Conservation (phyloP, 2,888 invertebrate genomes). For the Archips xylosteana region DNA sequence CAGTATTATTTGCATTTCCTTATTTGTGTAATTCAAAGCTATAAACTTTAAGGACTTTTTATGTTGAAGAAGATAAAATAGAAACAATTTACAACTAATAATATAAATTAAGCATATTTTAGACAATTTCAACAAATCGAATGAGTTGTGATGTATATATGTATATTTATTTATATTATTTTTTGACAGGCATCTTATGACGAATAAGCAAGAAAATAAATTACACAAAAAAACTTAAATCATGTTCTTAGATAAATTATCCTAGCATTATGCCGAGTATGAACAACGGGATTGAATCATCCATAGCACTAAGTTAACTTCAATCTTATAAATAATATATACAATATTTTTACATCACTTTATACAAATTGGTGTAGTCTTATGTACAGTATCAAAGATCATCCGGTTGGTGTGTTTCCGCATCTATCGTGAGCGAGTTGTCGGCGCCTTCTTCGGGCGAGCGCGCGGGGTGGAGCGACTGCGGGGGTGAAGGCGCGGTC, state of each 20-base stretch:
- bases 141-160: constrained; percentile 8
- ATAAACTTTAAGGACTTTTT: not conserved
- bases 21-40: not conserved
- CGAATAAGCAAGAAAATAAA: not conserved
- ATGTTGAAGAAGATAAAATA: not conserved
- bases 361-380: constrained; percentile 32
- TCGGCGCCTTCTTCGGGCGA: constrained; percentile 1
- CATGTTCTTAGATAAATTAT: not conserved
- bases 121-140: constrained; percentile 4
- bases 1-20: constrained; percentile 5
- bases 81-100: not conserved
- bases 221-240: constrained; percentile 5
- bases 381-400: constrained; percentile 49
- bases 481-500: not conserved
- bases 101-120: not conserved
- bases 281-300: constrained; percentile 1
- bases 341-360: constrained; percentile 41
- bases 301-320: constrained; percentile 13
- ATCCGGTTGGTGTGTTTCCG: constrained; percentile 47
- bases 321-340: constrained; percentile 39
- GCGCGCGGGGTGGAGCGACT: not conserved
- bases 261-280: constrained; percentile 2
- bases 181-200: no score
- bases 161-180: not conserved
- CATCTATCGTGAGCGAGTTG: constrained; percentile 23